These are phyloP conservation scores for Tetragnatha versicolor DNA, from an alignment of 1,140 invertebrate genomes.

Conservation along the genomic window DNA sequence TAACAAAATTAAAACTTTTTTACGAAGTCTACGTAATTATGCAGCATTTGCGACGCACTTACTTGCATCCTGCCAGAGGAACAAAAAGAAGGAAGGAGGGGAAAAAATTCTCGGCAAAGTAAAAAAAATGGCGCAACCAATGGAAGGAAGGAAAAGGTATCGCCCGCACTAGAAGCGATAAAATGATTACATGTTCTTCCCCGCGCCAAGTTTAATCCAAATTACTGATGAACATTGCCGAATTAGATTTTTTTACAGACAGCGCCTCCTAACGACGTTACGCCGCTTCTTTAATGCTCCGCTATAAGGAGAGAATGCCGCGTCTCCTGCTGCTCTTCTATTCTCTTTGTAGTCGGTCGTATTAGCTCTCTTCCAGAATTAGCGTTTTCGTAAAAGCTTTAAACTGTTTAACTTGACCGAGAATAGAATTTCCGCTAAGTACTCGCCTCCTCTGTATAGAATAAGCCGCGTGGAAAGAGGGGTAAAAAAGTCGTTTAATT, in stretches of 20 bases:
- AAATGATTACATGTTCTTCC: slow-evolving; percentile 54
- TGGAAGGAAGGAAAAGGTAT: slow-evolving; percentile 47
- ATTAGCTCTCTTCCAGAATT: slow-evolving; percentile 52
- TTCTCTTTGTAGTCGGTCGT: slow-evolving; percentile 52
- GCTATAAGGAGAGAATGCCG: slow-evolving; percentile 29
- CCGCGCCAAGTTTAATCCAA: slow-evolving; percentile 54
- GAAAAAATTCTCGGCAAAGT: not conserved
- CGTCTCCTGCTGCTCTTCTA: slow-evolving; percentile 36
- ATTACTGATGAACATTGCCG: slow-evolving; percentile 55
- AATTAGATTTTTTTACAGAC: slow-evolving; percentile 54
- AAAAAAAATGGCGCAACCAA: slow-evolving; percentile 42
- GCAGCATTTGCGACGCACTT: slow-evolving; percentile 55
- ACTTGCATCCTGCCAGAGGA: slow-evolving; percentile 32
- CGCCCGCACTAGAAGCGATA: slow-evolving; percentile 52
- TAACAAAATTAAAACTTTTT: slow-evolving; percentile 56
- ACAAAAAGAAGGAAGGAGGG: not conserved
- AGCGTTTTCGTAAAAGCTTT: slow-evolving; percentile 55
- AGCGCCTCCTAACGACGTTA: slow-evolving; percentile 48
- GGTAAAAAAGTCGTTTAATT: slow-evolving; percentile 53
- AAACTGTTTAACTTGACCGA: slow-evolving; percentile 54
- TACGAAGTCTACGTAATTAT: slow-evolving; percentile 55
- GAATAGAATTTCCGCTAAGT: slow-evolving; percentile 54
- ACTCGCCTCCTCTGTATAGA: slow-evolving; percentile 10
- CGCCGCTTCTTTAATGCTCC: slow-evolving; percentile 49
- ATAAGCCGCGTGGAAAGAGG: too few relatives aligned